phyloP scores from a whole-genome alignment of 2,113 vertebrate species.

The Nibea coibor region DNA sequence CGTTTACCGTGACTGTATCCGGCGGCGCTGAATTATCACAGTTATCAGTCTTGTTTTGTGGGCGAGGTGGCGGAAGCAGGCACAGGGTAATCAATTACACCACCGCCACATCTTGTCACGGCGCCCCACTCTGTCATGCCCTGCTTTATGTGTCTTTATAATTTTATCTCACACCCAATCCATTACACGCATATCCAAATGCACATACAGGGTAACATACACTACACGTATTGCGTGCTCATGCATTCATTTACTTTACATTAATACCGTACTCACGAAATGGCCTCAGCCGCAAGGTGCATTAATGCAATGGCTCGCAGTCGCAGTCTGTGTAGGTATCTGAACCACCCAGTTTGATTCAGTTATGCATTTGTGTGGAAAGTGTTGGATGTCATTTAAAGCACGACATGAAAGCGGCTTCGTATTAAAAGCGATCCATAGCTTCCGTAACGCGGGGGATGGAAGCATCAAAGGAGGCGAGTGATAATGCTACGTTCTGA shows the following conservation, averaged over 20 bases:
- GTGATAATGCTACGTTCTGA: constrained; percentile 39
- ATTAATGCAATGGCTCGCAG: constrained; percentile 13
- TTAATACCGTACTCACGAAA: not conserved
- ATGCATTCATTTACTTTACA: constrained; percentile 19
- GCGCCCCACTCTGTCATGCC: no score
- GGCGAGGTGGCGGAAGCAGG: not conserved
- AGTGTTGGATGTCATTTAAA: constrained; percentile 34
- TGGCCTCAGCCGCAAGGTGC: not conserved
- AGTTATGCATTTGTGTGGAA: constrained; percentile 11
- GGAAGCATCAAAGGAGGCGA: constrained; percentile 32
- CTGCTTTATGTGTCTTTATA: not conserved
- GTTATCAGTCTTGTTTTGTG: constrained; percentile 16
- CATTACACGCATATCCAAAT: not conserved
- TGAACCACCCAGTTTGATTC: not conserved
- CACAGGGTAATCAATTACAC: not conserved
- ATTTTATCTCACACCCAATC: not conserved
- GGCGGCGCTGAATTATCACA: not conserved
- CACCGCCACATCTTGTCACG: not conserved
- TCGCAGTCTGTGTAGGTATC: constrained; percentile 1
- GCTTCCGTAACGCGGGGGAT: constrained; percentile 23
- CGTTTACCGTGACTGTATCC: not conserved
- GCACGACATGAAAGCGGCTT: not conserved
- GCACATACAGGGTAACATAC: not conserved
- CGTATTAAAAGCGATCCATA: constrained; percentile 40
- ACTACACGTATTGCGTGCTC: not conserved